Base-by-base conservation (phyloP, 2,888 invertebrate species). In the Steinernema scapterisci region DNA sequence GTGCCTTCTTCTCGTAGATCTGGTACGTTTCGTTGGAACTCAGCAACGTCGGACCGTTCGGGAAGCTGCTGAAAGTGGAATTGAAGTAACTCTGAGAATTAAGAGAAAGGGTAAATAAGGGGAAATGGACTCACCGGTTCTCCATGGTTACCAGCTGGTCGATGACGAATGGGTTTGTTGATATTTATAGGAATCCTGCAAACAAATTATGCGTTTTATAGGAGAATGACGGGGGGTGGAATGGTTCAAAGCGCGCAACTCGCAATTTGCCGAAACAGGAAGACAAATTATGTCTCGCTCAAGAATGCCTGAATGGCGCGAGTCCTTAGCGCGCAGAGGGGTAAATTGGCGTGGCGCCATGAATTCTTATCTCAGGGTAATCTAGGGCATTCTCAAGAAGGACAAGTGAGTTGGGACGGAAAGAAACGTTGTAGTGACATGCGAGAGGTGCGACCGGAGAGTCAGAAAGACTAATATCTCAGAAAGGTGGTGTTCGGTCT, bases 11-110 rank as follows among this genome's bases (percentile, higher is more conserved):
- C 31, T 63, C 63, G 63, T 63, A 63, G 63, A 63, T 27, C 31
- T 63, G 63, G 27, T 63, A 63, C 16, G 63, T 63, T 27, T 63
- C 63, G 63, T 63, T 63, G 63, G 63, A 63, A 16, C 63, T 63
- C 5, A 63, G 63, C 11, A 63, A 19, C 16, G 63, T 63, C 31
- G 63, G 63, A n/a, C 63, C 63, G 63, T 31, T 63, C 16, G 63
- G 63, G 2, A 63, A 25, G 23, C 31, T 27, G 27, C 63, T 63
- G 63, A 63, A 63, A 27, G 21, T 1, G 21, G 23, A n/a, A 21
- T n/a, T n/a, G n/a, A n/a, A n/a, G n/a, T n/a, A n/a, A n/a, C n/a
- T n/a, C n/a, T n/a, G n/a, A n/a, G n/a, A n/a, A n/a, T n/a, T n/a
- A n/a, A n/a, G n/a, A n/a, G n/a, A n/a, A 38, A 38, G 38, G 48